phyloP scores from a whole-genome alignment of 2,797 vertebrate genomes.

The Bradypodion pumilum region DNA sequence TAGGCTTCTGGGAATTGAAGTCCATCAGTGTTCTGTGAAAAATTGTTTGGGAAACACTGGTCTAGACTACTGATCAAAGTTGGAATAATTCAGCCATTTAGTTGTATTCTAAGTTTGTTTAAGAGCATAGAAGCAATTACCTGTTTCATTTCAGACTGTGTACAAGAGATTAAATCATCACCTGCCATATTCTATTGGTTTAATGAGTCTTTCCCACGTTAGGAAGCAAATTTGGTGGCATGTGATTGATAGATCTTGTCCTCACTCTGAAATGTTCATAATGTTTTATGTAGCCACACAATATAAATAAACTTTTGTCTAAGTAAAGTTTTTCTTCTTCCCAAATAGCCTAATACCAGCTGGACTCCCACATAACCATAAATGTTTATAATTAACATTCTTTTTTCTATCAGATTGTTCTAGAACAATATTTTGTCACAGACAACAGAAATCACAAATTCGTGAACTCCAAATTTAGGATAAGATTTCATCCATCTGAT shows the following conservation, averaged over 20 bases:
- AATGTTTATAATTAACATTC: background rate
- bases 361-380: background rate
- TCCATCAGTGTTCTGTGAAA: no score
- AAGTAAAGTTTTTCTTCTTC: conserved; percentile 2
- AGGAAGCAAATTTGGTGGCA: background rate
- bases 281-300: background rate
- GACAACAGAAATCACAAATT: background rate
- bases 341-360: conserved; percentile 1
- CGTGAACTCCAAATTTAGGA: background rate
- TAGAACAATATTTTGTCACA: background rate
- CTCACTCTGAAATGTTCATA: background rate
- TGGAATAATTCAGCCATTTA: no score
- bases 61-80: no score
- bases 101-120: no score
- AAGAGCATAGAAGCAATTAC: no score
- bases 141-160: background rate
- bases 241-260: background rate
- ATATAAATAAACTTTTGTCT: background rate
- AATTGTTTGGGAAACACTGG: no score
- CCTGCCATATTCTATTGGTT: background rate
- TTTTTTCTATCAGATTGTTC: background rate
- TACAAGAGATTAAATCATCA: background rate
- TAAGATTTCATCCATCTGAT: background rate
- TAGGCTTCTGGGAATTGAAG: no score
- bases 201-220: background rate